Base-by-base conservation (phyloP, 2,797 vertebrate species). In the Semotilus atromaculatus region DNA sequence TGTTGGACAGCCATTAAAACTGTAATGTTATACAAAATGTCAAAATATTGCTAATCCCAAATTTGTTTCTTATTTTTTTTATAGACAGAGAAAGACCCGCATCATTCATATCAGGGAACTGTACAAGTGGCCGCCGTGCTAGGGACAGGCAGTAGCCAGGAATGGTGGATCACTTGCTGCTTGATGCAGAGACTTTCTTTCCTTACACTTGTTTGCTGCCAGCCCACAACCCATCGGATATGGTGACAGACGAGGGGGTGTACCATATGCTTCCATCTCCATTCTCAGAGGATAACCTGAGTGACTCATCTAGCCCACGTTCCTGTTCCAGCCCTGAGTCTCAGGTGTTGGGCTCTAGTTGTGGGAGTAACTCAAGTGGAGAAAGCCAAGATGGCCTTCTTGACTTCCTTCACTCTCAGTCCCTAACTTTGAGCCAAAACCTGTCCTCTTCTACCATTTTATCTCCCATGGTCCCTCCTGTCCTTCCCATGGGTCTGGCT, bases 91-190 rank as follows among this genome's bases (percentile, higher is more conserved):
- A 64, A 62, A 71, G 48, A 43, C 48, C 48, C 5, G 36, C 60
- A 78, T 82, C 21, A 67, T 82, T 77, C 26, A 76, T n/a, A 82
- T 26, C 38, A 45, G 34, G 6, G 82, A 82, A 84, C 86, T 88
- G 86, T 70, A 90, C 55, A 48, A 75, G 14, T 74, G 74, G 60
- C 55, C 76, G 70, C 85, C 84, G 60, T 83, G 34, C 64, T 71
- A 80, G 81, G 82, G 78, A 75, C 77, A 58, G 88, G 71, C 67
- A 79, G 81, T 71, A 70, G 80, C 83, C 81, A 93, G 79, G 90
- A 91, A 99, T 99, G 98, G 98, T 99, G 95, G 98, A 99, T 96
- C 97, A 98, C 94, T 94, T 98, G 95, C 92, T 96, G 71, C 95
- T 96, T 93, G 95, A 96, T 92, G 97, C 97, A 94, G 97, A 97